Percentiles rank a stretch among this genome's conserved stretches.
Evolutionary conservation across 1,140 invertebrate species (phyloP).

Genomic region (Anastrepha obliqua): DNA sequence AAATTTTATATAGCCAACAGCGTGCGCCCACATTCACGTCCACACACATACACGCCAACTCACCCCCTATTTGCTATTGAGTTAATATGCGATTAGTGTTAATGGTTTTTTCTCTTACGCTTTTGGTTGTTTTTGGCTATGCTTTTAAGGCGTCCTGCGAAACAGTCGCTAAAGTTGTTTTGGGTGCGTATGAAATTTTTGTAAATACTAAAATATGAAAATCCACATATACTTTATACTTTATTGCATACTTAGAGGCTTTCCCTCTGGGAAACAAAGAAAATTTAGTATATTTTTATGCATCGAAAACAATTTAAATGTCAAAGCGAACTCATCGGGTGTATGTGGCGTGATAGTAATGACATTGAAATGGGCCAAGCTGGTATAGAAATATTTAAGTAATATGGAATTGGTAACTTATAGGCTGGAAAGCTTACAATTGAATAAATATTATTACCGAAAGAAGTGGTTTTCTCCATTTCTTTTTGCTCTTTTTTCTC

Average conservation of each 20-base stretch:
- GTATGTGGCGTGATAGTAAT: neutral
- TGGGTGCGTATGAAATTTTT: no score
- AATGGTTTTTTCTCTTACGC: neutral
- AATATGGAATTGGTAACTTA: neutral
- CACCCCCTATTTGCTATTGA: neutral
- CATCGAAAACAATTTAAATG: neutral
- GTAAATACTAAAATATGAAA: neutral
- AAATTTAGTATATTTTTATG: neutral
- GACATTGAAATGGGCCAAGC: neutral
- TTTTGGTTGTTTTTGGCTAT: neutral
- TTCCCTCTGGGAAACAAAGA: neutral
- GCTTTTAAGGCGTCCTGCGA: no score
- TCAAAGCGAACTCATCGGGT: neutral
- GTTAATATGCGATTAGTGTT: slow-evolving; percentile 30
- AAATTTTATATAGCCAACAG: slow-evolving; percentile 66
- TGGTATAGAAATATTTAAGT: neutral
- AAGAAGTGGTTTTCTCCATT: neutral
- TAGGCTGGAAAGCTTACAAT: neutral
- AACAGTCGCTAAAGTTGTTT: no score
- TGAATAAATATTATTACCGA: neutral
- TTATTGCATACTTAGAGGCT: slow-evolving; percentile 12
- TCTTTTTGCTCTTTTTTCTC: neutral
- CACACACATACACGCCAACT: neutral
- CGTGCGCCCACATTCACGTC: neutral
- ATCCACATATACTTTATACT: neutral